Percentiles rank a stretch among this genome's conserved stretches.
phyloP scores from a whole-genome alignment of 2,113 vertebrate species.

The Antechinus stuartii region DNA sequence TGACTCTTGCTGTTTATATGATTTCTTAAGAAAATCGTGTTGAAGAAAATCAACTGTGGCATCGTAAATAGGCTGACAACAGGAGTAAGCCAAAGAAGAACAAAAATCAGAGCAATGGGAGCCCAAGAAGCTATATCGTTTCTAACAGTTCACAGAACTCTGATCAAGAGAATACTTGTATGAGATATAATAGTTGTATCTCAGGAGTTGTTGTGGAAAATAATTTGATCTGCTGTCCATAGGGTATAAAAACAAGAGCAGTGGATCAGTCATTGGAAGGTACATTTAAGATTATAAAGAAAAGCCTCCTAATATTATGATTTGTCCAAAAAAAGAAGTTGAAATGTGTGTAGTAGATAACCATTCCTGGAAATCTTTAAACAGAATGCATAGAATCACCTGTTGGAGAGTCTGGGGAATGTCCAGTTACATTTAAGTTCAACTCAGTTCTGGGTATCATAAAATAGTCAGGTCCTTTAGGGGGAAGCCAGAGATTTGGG shows the following conservation, averaged over 20 bases:
- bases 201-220: not conserved
- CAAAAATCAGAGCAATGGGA: not conserved
- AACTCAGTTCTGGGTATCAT: not conserved
- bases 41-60: not conserved
- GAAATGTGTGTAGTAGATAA: not conserved
- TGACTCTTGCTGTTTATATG: not conserved
- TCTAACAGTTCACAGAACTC: not conserved
- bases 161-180: not conserved
- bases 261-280: not conserved
- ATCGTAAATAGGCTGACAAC: not conserved
- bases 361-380: not conserved
- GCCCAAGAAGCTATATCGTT: not conserved
- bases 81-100: not conserved
- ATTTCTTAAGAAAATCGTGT: not conserved
- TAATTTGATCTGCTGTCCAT: not conserved
- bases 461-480: not conserved
- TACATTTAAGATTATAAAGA: not conserved
- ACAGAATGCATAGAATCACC: not conserved
- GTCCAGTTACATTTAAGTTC: not conserved
- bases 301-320: not conserved
- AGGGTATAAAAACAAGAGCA: not conserved
- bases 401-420: not conserved
- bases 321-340: not conserved
- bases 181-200: not conserved
- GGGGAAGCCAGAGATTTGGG: not conserved